Evolutionary conservation across 2,888 invertebrate species (phyloP), one percentile per base, ranked within the genome.

Genomic region (Tortricodes alternella): DNA sequence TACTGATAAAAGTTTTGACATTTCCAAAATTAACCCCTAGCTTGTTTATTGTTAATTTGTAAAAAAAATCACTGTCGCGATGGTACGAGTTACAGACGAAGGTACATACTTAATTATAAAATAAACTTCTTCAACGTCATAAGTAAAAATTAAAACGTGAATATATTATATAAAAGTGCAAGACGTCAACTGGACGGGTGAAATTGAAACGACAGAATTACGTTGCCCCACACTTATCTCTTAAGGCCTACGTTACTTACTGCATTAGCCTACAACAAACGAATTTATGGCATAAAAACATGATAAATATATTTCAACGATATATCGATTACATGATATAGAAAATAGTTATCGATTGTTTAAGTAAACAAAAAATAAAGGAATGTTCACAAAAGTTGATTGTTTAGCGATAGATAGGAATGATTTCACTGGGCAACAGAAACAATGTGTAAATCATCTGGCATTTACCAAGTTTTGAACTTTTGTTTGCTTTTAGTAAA

Each of bases 391-490:
- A 58, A 39, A 34, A 51, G 41, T 53, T 6, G 9, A 48, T n/a
- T 29, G 29, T 34, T 57, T 21, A 38, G 23, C 21, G 8, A 18
- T 8, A 32, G 32, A 37, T 51, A 73, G 74, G 76, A 76, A 76
- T 76, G 74, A 67, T 65, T 66, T 69, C 68, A 76, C 73, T 72
- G 70, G 29, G 63, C 48, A 52, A n/a, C 27, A 41, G 7, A 13
- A 23, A 46, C 6, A 24, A 9, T 9, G 43, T 19, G 27, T 32
- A 39, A 38, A 51, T 49, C 23, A 46, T n/a, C n/a, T n/a, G n/a
- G n/a, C n/a, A n/a, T n/a, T n/a, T n/a, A n/a, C n/a, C n/a, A n/a
- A n/a, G n/a, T n/a, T n/a, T n/a, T n/a, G n/a, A n/a, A n/a, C n/a
- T n/a, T n/a, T n/a, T n/a, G n/a, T n/a, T n/a, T n/a, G n/a, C n/a